Evolutionary conservation across 2,888 invertebrate species (phyloP), one percentile per base, ranked within the genome.

Genomic region (Sinodicranocentrus sp.): DNA sequence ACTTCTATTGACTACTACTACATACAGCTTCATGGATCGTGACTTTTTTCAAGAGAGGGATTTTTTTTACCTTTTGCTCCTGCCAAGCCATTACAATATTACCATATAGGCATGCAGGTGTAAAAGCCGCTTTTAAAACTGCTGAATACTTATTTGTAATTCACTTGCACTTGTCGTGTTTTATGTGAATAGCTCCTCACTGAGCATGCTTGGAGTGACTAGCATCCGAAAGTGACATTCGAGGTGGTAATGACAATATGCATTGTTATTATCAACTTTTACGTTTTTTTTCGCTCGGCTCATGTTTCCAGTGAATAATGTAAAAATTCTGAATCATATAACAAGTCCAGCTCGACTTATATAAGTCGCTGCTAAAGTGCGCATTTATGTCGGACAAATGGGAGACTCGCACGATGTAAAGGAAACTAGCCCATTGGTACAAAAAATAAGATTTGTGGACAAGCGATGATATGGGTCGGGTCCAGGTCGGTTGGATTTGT

Each of bases 171-270:
- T 44, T 65, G 19, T 23, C 6, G 10, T 21, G 1, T 33, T 8
- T 21, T 25, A 63, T 63, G n/a, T 33, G 33, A 10, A 10, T 10
- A 52, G 75, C 75, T 65, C 23, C 73, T 75, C n/a, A 21, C 63
- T 23, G 33, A 43, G 28, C 43, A 33, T n/a, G n/a, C n/a, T 25
- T 21, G 44, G 43, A 75, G 68, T 44, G 76, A 77, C 75, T 48
- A 79, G 39, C 26, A 72, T 72, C 39, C 28, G 48, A 59, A 73
- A 67, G 80, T 82, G 80, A 82, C 80, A 82, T 73, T 73, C 73
- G 68, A 82, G 80, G 80, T 82, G 80, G 73, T 72, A 82, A 68
- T 82, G 80, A 73, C 73, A 82, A 73, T 70, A 79, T 72, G 61
- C 65, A 72, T 70, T 59, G 25, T 39, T 70, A 44, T 28, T 57